Evolutionary conservation across 2,797 vertebrate species (phyloP).

Genomic region (Poeciliopsis paucimaculata): DNA sequence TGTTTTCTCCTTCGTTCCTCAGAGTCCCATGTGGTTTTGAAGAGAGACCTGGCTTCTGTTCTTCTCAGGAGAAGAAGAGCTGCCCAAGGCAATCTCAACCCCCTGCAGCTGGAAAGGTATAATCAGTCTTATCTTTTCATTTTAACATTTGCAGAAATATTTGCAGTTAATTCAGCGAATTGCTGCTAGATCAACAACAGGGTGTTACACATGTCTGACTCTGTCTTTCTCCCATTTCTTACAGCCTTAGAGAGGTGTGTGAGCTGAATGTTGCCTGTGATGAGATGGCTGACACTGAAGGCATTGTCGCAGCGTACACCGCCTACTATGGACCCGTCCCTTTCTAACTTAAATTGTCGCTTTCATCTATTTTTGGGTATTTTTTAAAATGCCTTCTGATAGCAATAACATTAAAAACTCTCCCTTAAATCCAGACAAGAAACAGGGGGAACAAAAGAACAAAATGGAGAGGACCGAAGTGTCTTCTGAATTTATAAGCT

Average conservation of each 20-base stretch:
- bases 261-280: conserved; percentile 84
- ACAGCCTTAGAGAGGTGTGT: conserved; percentile 85
- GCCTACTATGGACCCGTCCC: conserved; percentile 81
- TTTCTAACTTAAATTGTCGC: conserved; percentile 55
- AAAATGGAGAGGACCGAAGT: conserved; percentile 12
- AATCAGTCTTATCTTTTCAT: neutral
- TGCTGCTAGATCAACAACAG: too few species aligned
- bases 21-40: conserved; percentile 73
- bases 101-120: conserved; percentile 82
- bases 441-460: conserved; percentile 14
- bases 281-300: conserved; percentile 84
- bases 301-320: conserved; percentile 84
- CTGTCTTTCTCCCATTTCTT: conserved; percentile 7
- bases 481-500: conserved; percentile 37
- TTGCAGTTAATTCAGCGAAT: neutral
- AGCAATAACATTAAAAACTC: conserved; percentile 5
- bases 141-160: neutral
- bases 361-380: conserved; percentile 31
- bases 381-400: conserved; percentile 27
- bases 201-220: neutral
- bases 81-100: conserved; percentile 57
- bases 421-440: conserved; percentile 39
- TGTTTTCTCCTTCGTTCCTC: conserved; percentile 10
- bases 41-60: conserved; percentile 78
- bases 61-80: conserved; percentile 79